Conservation (phyloP, 53 echinoderm and acorn worm genomes). For the Stichopus horrens region DNA sequence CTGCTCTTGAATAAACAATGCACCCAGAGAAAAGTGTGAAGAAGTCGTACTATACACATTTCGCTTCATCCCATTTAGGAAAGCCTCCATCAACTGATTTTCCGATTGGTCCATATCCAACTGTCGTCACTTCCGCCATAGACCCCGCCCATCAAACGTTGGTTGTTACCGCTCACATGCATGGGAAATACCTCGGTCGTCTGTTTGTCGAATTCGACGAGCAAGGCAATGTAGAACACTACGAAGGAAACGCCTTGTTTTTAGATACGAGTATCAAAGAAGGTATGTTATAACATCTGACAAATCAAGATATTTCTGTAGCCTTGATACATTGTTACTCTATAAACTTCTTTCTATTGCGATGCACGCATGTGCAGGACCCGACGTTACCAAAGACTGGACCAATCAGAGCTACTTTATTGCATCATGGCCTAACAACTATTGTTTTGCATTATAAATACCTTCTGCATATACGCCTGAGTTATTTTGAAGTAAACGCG, state of each 20-base stretch:
- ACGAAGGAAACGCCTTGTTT: conserved; percentile 42
- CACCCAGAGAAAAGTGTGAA: no score
- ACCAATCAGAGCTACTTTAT: no score
- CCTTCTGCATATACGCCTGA: no score
- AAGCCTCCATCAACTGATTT: conserved; percentile 63
- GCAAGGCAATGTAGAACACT: conserved; percentile 13
- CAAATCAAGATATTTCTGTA: no score
- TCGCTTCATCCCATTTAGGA: conserved; percentile 48
- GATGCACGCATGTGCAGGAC: no score
- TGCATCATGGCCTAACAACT: no score
- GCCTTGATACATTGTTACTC: no score
- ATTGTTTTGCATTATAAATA: no score
- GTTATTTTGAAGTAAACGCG: no score
- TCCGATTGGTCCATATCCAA: conserved; percentile 68
- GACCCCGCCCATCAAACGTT: conserved; percentile 15
- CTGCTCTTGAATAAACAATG: no score
- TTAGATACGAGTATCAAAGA: conserved; percentile 30
- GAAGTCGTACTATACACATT: neutral
- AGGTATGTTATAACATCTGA: conserved; percentile 11
- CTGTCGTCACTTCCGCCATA: conserved; percentile 50
- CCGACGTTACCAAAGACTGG: no score
- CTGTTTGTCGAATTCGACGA: conserved; percentile 45
- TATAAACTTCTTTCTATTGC: no score
- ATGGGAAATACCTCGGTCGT: conserved; percentile 46
- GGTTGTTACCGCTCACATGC: neutral